These are phyloP conservation scores for Marronus borbonicus DNA, from an alignment of 2,888 invertebrate species.

Conservation along the genomic window DNA sequence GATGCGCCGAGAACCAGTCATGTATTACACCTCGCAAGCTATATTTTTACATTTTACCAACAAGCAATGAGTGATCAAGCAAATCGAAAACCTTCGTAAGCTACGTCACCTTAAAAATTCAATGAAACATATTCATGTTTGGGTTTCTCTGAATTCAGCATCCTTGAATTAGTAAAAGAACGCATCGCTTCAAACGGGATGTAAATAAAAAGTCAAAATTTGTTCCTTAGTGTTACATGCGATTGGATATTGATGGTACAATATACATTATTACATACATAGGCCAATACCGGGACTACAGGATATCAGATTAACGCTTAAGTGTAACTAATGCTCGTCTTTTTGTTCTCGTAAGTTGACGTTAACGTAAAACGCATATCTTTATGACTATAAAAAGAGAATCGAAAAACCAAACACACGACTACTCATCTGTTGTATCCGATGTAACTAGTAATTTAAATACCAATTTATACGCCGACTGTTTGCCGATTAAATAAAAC, in stretches of 20 bases:
- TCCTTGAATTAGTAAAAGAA: too few relatives aligned
- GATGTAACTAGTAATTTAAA: slow-evolving; percentile 38
- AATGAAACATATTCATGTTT: too few relatives aligned
- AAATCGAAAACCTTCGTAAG: too few relatives aligned
- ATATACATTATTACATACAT: too few relatives aligned
- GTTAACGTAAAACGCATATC: slow-evolving; percentile 8
- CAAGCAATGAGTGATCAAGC: too few relatives aligned
- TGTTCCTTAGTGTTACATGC: not conserved
- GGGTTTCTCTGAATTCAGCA: too few relatives aligned
- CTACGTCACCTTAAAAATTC: too few relatives aligned
- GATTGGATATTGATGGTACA: not conserved
- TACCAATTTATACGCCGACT: slow-evolving; percentile 42
- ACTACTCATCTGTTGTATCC: slow-evolving; percentile 32
- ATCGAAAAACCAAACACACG: slow-evolving; percentile 35
- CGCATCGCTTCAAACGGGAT: too few relatives aligned
- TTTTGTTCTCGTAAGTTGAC: not conserved
- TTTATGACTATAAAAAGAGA: slow-evolving; percentile 5
- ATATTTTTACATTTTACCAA: too few relatives aligned
- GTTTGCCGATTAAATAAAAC: slow-evolving; percentile 46
- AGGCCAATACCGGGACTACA: not conserved
- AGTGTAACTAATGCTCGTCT: slow-evolving; percentile 7
- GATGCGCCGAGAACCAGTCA: too few relatives aligned
- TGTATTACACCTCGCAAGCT: too few relatives aligned
- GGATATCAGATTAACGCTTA: not conserved
- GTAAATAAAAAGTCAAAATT: too few relatives aligned